phyloP scores from a whole-genome alignment of 2,113 vertebrate species.

The Orthonyx spaldingii region DNA sequence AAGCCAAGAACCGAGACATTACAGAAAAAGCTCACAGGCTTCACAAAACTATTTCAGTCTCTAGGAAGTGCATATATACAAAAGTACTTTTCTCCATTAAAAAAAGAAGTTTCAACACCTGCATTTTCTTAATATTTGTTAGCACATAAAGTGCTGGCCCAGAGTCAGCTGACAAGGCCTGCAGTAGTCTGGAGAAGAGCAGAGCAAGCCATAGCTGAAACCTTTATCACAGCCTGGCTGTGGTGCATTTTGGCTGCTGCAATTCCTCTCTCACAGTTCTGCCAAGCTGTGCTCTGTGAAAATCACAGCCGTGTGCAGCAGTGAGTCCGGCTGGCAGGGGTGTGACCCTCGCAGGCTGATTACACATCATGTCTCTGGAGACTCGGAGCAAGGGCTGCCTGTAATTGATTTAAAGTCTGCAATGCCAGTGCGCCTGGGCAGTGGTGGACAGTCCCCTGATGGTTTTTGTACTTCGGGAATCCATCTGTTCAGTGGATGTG shows the following conservation, averaged over 20 bases:
- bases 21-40: background rate
- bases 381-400: background rate
- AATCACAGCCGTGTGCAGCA: background rate
- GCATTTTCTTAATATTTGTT: background rate
- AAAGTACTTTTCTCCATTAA: background rate
- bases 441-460: background rate
- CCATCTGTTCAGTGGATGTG: background rate
- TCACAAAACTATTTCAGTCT: background rate
- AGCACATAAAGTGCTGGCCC: background rate
- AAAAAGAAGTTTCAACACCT: background rate
- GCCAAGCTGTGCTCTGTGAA: background rate
- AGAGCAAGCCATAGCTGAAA: background rate
- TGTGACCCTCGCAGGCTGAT: conserved; percentile 10
- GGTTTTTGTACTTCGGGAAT: background rate
- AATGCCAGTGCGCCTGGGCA: background rate
- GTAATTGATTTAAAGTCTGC: background rate
- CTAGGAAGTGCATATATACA: background rate
- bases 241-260: conserved; percentile 16
- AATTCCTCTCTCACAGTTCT: background rate
- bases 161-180: background rate
- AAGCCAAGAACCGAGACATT: background rate
- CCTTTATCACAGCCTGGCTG: background rate
- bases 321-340: background rate
- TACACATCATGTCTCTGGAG: background rate
- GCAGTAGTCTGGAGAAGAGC: background rate